These are phyloP conservation scores for Nemotelus nigrinus DNA, from an alignment of 2,888 invertebrate species.

Conservation along the genomic window DNA sequence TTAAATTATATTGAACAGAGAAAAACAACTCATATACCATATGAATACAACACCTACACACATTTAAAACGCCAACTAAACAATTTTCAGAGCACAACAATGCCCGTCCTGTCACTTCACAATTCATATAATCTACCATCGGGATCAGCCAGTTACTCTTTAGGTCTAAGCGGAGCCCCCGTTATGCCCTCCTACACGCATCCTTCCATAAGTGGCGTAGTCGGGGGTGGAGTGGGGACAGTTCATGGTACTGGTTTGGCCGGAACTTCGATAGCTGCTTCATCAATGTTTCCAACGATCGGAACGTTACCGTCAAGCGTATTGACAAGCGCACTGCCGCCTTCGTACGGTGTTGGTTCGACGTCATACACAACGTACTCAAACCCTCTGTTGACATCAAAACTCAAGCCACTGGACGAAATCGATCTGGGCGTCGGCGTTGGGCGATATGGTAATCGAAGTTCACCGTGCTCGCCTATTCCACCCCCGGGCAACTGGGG, in stretches of 20 bases:
- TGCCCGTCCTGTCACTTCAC: slow-evolving; percentile 69
- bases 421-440: slow-evolving; percentile 72
- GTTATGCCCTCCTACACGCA: slow-evolving; percentile 61
- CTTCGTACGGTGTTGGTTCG: slow-evolving; percentile 59
- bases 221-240: slow-evolving; percentile 58
- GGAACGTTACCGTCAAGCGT: slow-evolving; percentile 57
- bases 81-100: slow-evolving; percentile 72
- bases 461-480: slow-evolving; percentile 74
- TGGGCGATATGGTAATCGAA: slow-evolving; percentile 70
- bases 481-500: slow-evolving; percentile 70
- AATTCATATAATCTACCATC: slow-evolving; percentile 65
- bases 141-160: slow-evolving; percentile 63
- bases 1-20: slow-evolving; percentile 17
- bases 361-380: slow-evolving; percentile 71
- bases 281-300: slow-evolving; percentile 49
- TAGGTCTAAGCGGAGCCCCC: slow-evolving; percentile 62
- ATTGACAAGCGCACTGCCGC: slow-evolving; percentile 58
- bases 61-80: slow-evolving; percentile 49
- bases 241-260: slow-evolving; percentile 56
- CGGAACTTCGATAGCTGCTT: slow-evolving; percentile 52
- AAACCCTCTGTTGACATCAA: slow-evolving; percentile 73
- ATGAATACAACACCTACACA: slow-evolving; percentile 45
- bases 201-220: slow-evolving; percentile 61
- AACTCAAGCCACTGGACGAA: slow-evolving; percentile 78
- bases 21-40: slow-evolving; percentile 31